Evolutionary conservation across 2,113 vertebrate species (phyloP), one percentile per base, ranked within the genome.

Genomic region (Gasterosteus nipponicus): DNA sequence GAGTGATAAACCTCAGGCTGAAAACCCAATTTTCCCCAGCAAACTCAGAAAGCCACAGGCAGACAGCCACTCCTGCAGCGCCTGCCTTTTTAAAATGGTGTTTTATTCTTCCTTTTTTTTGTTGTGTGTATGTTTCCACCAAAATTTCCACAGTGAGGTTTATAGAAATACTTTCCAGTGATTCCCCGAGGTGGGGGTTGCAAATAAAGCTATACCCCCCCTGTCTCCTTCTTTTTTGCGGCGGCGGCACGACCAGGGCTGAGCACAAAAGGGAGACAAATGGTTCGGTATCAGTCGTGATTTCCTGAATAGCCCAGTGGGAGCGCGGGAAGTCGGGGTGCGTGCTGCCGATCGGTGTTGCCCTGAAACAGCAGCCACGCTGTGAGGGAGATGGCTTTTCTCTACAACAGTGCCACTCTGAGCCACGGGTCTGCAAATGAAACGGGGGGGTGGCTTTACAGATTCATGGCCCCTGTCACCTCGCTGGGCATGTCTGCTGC

Each of bases 301-400:
- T 93, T 92, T 93, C 84, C 81, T 91, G 91, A 91, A 93, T 92
- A 92, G 92, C 91, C 80, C 91, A 90, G 92, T 81, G 90, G 91
- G 93, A 84, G 81, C 18, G 53, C 81, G 62, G 89, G 85, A 84
- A 92, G 88, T 91, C 66, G 62, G 77, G 86, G 77, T 56, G 87
- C 84, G 79, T 83, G 66, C 84, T 58, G 86, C 88, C 82, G 82
- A 93, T 89, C 78, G 77, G 77, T 73, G 54, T 72, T 78, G 90
- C 87, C 80, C 89, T 86, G 86, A 86, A 90, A 87, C 86, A 81
- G 91, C 88, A 67, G 81, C 88, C 93, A 84, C 78, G 93, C 93
- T 94, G 94, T 67, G 93, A 92, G 80, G 81, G 88, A 94, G 93
- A 94, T 94, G 87, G 92, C 91, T 94, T 94, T 92, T 92, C 93